Percentiles rank a stretch among this genome's conserved stretches.
Evolutionary conservation across 2,113 vertebrate species (phyloP).

Genomic region (Lynx canadensis): DNA sequence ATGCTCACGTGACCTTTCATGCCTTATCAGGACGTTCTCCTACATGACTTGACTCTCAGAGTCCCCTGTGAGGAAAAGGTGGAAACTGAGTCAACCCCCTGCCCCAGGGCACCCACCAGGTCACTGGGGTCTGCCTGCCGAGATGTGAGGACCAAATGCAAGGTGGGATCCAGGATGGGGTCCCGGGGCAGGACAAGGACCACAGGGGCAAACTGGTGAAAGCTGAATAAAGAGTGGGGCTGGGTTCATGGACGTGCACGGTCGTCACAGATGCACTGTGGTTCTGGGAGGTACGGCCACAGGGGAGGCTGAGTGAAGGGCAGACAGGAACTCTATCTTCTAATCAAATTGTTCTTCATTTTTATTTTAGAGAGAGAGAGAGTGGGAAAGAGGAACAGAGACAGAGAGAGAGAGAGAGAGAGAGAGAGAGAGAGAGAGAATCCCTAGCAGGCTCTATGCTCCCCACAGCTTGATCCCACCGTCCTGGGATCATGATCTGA

Average conservation of each 20-base stretch:
- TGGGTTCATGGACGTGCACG: background rate
- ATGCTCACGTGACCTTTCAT: background rate
- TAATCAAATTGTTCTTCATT: no score
- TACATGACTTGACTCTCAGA: fast-evolving
- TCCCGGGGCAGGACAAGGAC: background rate
- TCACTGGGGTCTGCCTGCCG: background rate
- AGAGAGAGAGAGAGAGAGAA: no score
- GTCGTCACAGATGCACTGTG: fast-evolving
- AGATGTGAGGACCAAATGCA: background rate
- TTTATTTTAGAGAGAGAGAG: no score
- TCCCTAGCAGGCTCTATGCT: no score
- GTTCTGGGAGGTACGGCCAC: fast-evolving
- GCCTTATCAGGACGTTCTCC: background rate
- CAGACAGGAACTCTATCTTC: no score
- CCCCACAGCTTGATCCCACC: no score
- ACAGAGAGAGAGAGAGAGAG: no score
- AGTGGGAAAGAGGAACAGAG: no score
- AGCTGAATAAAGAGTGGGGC: no score
- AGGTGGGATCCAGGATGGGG: background rate
- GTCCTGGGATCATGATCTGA: no score
- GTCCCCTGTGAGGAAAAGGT: background rate
- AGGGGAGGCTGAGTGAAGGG: background rate
- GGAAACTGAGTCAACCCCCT: background rate
- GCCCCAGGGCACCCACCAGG: background rate
- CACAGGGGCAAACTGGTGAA: background rate